Evolutionary conservation across 2,797 vertebrate species (phyloP).

Genomic region (Pantherophis alleghaniensis): DNA sequence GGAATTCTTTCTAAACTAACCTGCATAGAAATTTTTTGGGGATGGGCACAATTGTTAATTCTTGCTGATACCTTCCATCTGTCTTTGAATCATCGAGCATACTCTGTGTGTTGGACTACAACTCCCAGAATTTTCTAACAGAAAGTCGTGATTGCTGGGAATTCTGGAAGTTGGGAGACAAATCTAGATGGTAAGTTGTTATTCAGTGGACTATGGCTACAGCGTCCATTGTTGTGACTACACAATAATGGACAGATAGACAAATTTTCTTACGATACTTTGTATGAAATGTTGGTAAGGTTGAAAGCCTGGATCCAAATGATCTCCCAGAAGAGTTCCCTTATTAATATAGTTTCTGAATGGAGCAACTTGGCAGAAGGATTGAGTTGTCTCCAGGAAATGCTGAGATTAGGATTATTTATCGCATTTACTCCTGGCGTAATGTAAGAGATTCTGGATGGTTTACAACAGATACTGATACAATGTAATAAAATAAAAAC

Average conservation of each 20-base stretch:
- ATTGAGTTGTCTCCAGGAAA: neutral
- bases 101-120: neutral
- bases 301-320: neutral
- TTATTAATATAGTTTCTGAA: neutral
- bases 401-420: neutral
- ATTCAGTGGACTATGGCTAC: neutral
- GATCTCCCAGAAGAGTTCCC: neutral
- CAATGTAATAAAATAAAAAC: neutral
- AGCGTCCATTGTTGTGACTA: neutral
- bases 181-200: neutral
- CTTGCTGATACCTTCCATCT: neutral
- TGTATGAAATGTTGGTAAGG: neutral
- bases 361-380: neutral
- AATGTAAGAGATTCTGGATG: neutral
- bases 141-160: neutral
- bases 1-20: neutral
- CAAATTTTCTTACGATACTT: neutral
- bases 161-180: neutral
- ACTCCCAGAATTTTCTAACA: neutral
- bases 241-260: neutral
- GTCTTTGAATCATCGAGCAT: neutral
- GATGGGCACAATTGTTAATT: neutral
- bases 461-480: neutral
- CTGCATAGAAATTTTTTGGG: neutral
- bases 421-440: neutral